Evolutionary conservation across 2,888 invertebrate genomes (phyloP), one percentile per base, ranked within the genome.

Genomic region (Ophioninae sp.): DNA sequence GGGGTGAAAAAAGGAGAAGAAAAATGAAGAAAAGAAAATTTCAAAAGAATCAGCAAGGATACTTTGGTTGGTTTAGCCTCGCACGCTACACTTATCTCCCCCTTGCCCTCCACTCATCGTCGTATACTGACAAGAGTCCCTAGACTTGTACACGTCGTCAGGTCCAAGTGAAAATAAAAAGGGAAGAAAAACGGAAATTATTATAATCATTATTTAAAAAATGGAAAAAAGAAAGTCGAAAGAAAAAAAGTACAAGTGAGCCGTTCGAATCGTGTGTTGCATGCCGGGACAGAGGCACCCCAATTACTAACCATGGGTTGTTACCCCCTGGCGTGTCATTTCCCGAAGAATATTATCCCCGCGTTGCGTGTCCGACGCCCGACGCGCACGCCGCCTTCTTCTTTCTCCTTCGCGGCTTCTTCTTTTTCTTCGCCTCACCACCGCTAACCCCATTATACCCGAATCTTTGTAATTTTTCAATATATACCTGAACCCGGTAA

Each of bases 301-400:
- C 90, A 90, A 91, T 91, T 89, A 89, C 90, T 89, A 91, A 91
- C 89, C 89, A 90, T 88, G 89, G 91, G 90, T 92, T 91, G 91
- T 91, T 91, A 92, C 90, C 91, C 91, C 90, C 87, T 91, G 89
- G 90, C 90, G 91, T 92, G 91, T 91, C 91, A 92, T 91, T 91
- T 90, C 89, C 88, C 82, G 85, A 86, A 88, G 90, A 87, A 88
- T 88, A 91, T 91, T 91, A 90, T 89, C 89, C 78, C 89, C 78
- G 84, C 85, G 88, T 89, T 88, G 89, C 89, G 88, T 89, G 89
- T 90, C 87, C 88, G 88, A 87, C 87, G 81, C 81, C 74, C 75
- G 79, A 78, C 79, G 77, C 77, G 84, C 87, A 74, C 82, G 85
- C 81, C 79, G 81, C 81, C 81, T 77, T 74, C 74, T 83, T 77